Evolutionary conservation across 2,797 vertebrate genomes (phyloP).

Genomic region (Pseudopleuronectes americanus): DNA sequence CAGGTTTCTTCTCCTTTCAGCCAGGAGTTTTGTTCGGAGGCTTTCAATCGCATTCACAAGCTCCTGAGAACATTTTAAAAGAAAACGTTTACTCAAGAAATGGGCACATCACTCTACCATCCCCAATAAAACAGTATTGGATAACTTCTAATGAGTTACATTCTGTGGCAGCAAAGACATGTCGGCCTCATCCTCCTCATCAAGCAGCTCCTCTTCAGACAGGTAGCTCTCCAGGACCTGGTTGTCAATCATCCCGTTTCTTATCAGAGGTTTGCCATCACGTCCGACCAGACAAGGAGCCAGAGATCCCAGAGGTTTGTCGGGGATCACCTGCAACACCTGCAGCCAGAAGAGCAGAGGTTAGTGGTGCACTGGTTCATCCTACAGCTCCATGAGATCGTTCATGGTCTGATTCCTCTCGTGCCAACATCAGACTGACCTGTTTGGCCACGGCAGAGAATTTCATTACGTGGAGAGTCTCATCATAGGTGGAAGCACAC

Average conservation of each 20-base stretch:
- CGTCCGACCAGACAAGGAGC: constrained; percentile 77
- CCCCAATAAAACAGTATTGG: background rate
- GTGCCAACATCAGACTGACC: constrained; percentile 64
- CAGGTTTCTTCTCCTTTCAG: constrained; percentile 86
- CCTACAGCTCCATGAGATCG: background rate
- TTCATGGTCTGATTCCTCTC: background rate
- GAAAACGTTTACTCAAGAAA: background rate
- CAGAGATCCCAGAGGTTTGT: constrained; percentile 78
- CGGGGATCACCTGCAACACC: constrained; percentile 88
- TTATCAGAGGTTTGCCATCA: constrained; percentile 78
- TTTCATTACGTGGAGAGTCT: constrained; percentile 93
- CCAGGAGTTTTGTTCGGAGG: constrained; percentile 82
- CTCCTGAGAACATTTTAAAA: constrained; percentile 73
- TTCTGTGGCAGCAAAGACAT: constrained; percentile 88
- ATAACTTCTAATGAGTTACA: constrained; percentile 72
- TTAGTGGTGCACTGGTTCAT: background rate
- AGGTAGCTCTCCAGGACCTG: constrained; percentile 75
- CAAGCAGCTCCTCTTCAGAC: constrained; percentile 81
- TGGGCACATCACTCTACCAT: background rate
- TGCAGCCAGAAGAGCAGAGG: constrained; percentile 43
- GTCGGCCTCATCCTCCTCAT: constrained; percentile 86
- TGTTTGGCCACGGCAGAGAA: constrained; percentile 92
- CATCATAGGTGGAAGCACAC: constrained; percentile 89
- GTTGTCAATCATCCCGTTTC: constrained; percentile 63
- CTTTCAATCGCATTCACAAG: constrained; percentile 85